Evolutionary conservation across 2,797 vertebrate species (phyloP), one percentile per base, ranked within the genome.

Genomic region (Eospalax fontanierii): DNA sequence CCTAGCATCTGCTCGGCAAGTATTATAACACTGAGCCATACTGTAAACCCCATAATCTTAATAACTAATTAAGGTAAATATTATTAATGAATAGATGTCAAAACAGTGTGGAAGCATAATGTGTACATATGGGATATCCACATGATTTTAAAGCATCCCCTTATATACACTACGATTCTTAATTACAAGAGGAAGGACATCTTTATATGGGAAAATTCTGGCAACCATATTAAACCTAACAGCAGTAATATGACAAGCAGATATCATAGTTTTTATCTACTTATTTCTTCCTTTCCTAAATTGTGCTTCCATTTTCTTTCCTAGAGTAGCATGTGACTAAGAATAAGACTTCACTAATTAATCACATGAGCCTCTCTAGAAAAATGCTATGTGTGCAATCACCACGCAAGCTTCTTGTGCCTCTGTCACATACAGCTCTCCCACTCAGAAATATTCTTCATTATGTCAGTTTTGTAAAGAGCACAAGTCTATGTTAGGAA

Each of bases 391-490:
- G 78, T 74, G 22, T 93, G 88, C 92, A 95, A 57, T 93, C 71
- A 84, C 40, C 19, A 46, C 3, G 9, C 24, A 46, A 46, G 54
- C 61, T 91, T 90, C 73, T 87, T 61, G 43, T 35, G 76, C 46
- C 50, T 90, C 50, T 76, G 30, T 74, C 89, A 85, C 85, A 33
- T 63, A 90, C 2, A 96, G 65, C 68, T 81, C 38, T 89, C 40
- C 6, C 26, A 46, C 54, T 70, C 85, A 86, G 75, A 96, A 92
- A 95, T 92, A 88, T 5, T 81, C 89, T 89, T 89, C 94, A 90
- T 96, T 92, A 92, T 94, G 68, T 92, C 57, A 89, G 93, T 90
- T 96, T 94, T 94, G 90, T 85, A 93, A 95, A 94, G 73, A 91
- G 90, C 35, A 71, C 40, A 81, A 79, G 30, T 84, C 95, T 97